These are phyloP conservation scores for Petrolisthes cinctipes DNA, from an alignment of 2,888 invertebrate species.

Conservation along the genomic window DNA sequence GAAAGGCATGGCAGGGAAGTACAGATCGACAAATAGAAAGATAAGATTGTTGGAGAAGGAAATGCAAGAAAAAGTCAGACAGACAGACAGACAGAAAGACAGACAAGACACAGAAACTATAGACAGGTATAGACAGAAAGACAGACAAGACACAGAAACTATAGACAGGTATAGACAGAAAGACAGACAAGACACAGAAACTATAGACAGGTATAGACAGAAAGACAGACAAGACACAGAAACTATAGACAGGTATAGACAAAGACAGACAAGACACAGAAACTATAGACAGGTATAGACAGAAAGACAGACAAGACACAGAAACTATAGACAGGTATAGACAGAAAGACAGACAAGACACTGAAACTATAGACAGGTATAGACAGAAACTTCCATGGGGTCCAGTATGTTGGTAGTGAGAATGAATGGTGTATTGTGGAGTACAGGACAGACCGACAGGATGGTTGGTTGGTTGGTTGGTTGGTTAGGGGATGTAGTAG, in stretches of 20 bases:
- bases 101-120: background rate
- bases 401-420: too few relatives aligned
- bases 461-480: background rate
- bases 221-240: background rate
- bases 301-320: background rate
- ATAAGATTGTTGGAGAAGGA: background rate
- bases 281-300: background rate
- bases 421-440: too few relatives aligned
- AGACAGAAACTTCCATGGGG: too few relatives aligned
- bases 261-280: background rate
- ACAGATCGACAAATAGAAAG: background rate
- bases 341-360: slow-evolving; percentile 1
- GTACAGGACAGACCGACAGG: too few relatives aligned
- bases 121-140: background rate
- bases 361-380: background rate
- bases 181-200: background rate
- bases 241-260: background rate
- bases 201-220: background rate
- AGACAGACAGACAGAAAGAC: background rate
- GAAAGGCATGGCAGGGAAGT: background rate
- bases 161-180: background rate
- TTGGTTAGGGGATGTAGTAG: background rate
- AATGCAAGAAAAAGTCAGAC: background rate
- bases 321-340: background rate
- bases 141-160: background rate